A percentile compares a stretch with the other conserved stretches of the same genome.
phyloP scores from a whole-genome alignment of 2,113 vertebrate genomes.

The Puntigrus tetrazona region DNA sequence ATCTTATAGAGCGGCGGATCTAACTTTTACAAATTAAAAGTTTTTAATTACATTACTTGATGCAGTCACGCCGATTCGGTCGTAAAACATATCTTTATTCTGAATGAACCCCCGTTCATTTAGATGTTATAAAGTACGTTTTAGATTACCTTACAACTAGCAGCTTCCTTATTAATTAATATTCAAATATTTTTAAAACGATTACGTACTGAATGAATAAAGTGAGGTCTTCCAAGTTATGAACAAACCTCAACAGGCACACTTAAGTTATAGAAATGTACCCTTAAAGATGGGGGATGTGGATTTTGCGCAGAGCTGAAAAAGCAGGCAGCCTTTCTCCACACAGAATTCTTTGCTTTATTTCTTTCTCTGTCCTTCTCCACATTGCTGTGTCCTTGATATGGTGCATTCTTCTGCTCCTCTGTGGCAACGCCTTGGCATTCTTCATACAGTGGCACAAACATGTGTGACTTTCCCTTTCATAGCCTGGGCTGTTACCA shows the following conservation, averaged over 20 bases:
- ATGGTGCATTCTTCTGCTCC: background rate
- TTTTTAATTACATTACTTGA: background rate
- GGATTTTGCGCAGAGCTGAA: background rate
- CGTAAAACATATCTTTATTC: background rate
- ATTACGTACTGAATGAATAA: background rate
- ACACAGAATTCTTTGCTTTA: background rate
- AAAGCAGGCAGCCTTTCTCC: background rate
- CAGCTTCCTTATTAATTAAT: too few species aligned
- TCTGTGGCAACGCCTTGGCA: background rate
- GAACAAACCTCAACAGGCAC: background rate
- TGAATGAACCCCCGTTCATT: background rate
- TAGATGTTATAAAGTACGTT: background rate
- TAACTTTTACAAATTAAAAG: background rate
- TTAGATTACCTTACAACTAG: background rate
- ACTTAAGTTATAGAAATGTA: background rate
- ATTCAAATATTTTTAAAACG: too few species aligned
- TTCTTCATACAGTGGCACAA: background rate
- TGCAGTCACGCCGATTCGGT: background rate
- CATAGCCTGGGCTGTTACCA: slow-evolving; percentile 4
- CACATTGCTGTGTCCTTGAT: slow-evolving; percentile 49
- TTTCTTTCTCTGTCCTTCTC: background rate
- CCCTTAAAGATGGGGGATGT: background rate
- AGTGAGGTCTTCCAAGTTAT: background rate
- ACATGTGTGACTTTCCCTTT: slow-evolving; percentile 1
- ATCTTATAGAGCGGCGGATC: too few species aligned